These are phyloP conservation scores for Hanleya hanleyi DNA, from an alignment of 2,888 invertebrate species.

Conservation along the genomic window DNA sequence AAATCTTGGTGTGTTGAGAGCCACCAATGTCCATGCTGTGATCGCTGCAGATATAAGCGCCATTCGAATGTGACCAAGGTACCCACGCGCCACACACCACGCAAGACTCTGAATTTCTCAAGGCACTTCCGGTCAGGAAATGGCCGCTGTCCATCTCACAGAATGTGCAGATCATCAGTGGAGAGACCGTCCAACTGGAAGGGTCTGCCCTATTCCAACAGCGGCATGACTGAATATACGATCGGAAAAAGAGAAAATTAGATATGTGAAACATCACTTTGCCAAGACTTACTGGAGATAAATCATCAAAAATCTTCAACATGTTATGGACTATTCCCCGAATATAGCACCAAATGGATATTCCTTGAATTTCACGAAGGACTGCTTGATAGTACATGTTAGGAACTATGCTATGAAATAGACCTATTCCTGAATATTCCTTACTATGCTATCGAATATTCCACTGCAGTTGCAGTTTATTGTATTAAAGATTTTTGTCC, in stretches of 20 bases:
- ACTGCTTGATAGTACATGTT: too few relatives aligned
- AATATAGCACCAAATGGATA: background rate
- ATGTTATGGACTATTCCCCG: background rate
- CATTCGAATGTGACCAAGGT: background rate
- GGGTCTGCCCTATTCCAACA: background rate
- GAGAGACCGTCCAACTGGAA: background rate
- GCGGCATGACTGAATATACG: background rate
- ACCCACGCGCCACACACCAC: background rate
- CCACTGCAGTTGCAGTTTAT: too few relatives aligned
- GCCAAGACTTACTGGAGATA: background rate
- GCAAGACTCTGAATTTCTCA: background rate
- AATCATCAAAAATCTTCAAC: background rate
- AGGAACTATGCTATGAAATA: too few relatives aligned
- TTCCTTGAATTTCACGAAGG: too few relatives aligned
- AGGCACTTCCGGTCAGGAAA: background rate
- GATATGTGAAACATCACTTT: background rate
- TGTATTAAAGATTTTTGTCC: too few relatives aligned
- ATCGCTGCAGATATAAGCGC: background rate
- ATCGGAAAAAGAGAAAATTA: background rate
- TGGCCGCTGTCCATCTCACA: background rate
- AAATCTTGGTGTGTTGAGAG: too few relatives aligned
- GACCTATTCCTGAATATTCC: too few relatives aligned
- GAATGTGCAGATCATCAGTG: background rate
- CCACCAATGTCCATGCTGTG: background rate
- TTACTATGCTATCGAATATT: too few relatives aligned